Base-by-base conservation (phyloP, 2,113 vertebrate genomes). In the Azemiops feae region DNA sequence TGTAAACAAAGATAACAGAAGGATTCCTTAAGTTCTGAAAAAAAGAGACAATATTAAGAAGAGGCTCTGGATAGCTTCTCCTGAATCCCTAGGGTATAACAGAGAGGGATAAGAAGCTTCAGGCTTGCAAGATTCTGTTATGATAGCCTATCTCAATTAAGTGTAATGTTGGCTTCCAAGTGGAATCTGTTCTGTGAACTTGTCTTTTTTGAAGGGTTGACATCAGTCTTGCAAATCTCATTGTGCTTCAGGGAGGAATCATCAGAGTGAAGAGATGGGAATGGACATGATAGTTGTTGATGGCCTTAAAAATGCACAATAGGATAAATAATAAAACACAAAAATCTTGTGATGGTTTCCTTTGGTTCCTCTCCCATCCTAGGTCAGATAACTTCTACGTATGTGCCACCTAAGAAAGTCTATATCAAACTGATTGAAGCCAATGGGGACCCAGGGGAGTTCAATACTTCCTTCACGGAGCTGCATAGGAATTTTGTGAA, bases 401-500 rank as follows among this genome's bases (percentile, higher is more conserved):
- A 0, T 3, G 89, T 0, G 0, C 97, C 95, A 0, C 6, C 58
- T 0, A 0, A 60, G 0, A 9, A 22, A 2, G 92, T 97, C 74
- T 98, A 97, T 0, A 47, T 85, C 54, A 3, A 0, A 0, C 96
- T 98, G 64, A 95, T 98, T 90, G 0, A 93, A 20, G 34, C 93
- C 39, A 0, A 0, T 0, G 2, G 2, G 0, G 0, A 1, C 0
- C 95, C 97, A 0, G 97, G 97, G 0, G 93, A 93, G 4, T 97
- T 98, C 95, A 98, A 96, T 8, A 92, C 97, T 1, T 97, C 97
- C 94, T 98, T 98, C 95, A 97, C 97, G 0, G 96, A 98, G 92
- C 96, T 98, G 50, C 98, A 97, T 95, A 97, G 96, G 88, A 88
- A 23, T 85, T 98, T 98, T 3, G 94, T 98, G 93, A 98, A 96